Percentiles rank a stretch among this genome's conserved stretches.
These are phyloP conservation scores for Schizaphis graminum DNA, from an alignment of 2,888 invertebrate genomes.

Conservation along the genomic window DNA sequence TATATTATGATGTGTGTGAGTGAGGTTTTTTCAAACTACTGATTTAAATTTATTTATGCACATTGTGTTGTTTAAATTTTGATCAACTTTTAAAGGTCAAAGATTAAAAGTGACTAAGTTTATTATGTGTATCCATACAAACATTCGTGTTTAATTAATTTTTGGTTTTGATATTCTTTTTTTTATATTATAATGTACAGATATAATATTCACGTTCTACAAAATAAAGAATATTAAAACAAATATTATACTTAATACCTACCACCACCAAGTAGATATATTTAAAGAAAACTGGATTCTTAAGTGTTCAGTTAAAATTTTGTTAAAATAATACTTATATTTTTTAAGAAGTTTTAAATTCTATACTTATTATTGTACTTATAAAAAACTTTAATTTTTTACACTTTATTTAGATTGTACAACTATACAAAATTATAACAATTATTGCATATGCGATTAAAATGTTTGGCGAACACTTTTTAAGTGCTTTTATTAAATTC, in stretches of 20 bases:
- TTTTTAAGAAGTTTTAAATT: conserved; percentile 6
- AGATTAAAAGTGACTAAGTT: neutral
- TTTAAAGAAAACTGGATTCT: neutral
- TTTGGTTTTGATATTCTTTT: neutral
- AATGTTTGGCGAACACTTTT: neutral
- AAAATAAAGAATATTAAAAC: neutral
- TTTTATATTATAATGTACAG: neutral
- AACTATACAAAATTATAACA: neutral
- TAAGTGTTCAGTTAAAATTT: neutral
- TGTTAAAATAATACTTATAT: neutral
- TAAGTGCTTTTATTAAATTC: conserved; percentile 1
- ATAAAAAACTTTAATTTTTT: conserved; percentile 37
- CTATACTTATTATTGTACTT: neutral
- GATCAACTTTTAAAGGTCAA: neutral
- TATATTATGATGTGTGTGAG: neutral
- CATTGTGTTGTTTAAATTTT: neutral
- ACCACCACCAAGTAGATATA: neutral
- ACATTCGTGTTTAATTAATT: neutral
- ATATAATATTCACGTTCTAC: neutral
- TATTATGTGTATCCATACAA: neutral
- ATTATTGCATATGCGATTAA: neutral
- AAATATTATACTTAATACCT: neutral
- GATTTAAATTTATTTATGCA: neutral
- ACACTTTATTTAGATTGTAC: conserved; percentile 9
- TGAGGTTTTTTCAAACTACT: neutral